Evolutionary conservation across 2,113 vertebrate species (phyloP).

Genomic region (Neotragus pygmaeus): DNA sequence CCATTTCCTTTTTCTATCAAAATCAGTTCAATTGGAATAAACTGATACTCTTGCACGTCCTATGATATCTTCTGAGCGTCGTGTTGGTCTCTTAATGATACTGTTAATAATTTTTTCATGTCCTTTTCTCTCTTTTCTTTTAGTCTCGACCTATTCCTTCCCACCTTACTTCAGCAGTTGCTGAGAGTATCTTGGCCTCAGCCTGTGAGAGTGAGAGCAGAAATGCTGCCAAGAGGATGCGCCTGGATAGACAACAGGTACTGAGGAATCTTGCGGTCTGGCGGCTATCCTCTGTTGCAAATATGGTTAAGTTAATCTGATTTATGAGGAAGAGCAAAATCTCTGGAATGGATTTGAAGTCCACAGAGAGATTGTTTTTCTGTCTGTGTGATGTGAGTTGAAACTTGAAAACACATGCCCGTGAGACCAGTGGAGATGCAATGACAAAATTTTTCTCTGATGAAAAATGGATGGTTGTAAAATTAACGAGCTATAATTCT

Average conservation of each 20-base stretch:
- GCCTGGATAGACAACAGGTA: slow-evolving; percentile 88
- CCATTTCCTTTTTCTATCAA: slow-evolving; percentile 79
- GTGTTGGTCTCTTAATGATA: slow-evolving; percentile 38
- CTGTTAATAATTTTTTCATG: slow-evolving; percentile 74
- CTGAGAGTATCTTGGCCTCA: slow-evolving; percentile 89
- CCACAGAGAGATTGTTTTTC: background rate
- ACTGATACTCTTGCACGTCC: slow-evolving; percentile 53
- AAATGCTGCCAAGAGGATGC: slow-evolving; percentile 90
- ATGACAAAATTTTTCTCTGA: background rate
- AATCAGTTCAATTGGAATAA: slow-evolving; percentile 78
- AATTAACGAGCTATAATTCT: background rate
- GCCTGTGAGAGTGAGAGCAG: slow-evolving; percentile 90
- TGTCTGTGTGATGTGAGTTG: slow-evolving; percentile 32
- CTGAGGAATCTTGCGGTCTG: slow-evolving; percentile 42
- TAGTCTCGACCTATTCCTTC: slow-evolving; percentile 90
- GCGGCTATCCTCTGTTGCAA: background rate
- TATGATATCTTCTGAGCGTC: background rate
- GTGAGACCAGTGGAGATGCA: background rate
- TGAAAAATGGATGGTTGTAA: background rate
- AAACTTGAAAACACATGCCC: background rate
- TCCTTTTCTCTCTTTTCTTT: slow-evolving; percentile 73
- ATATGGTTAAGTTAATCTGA: background rate
- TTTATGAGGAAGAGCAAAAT: slow-evolving; percentile 24
- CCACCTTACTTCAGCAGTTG: slow-evolving; percentile 91
- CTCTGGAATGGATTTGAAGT: background rate